Evolutionary conservation across 2,888 invertebrate species (phyloP).

Genomic region (Agelastica alni): DNA sequence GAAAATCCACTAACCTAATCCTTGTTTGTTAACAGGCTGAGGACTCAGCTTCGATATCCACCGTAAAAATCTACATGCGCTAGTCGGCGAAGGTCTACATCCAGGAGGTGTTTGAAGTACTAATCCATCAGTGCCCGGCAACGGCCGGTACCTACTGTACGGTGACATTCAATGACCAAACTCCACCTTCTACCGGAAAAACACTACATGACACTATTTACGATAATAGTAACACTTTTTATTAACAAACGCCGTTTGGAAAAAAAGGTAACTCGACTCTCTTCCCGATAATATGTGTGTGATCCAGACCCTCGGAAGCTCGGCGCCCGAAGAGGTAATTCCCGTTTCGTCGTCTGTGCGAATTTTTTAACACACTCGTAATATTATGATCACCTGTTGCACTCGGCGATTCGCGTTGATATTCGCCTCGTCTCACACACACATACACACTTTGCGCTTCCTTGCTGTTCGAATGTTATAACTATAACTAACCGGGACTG

Average conservation of each 20-base stretch:
- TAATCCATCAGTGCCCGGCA: conserved; percentile 47
- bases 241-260: conserved; percentile 2
- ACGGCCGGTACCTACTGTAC: conserved; percentile 56
- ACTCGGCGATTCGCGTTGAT: not conserved
- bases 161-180: conserved; percentile 52
- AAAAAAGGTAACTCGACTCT: too few relatives aligned
- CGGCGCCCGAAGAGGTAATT: conserved; percentile 1
- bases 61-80: conserved; percentile 60
- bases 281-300: too few relatives aligned
- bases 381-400: conserved; percentile 42
- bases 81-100: conserved; percentile 50
- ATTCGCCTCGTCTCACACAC: too few relatives aligned
- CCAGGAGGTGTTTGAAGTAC: conserved; percentile 44
- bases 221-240: too few relatives aligned
- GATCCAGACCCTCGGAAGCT: too few relatives aligned
- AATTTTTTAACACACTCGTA: too few relatives aligned
- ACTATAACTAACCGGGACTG: conserved; percentile 25
- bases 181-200: conserved; percentile 19
- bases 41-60: conserved; percentile 62
- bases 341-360: not conserved
- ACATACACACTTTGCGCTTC: conserved; percentile 21
- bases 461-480: conserved; percentile 15
- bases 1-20: conserved; percentile 45
- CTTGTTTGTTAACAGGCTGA: conserved; percentile 60
- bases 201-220: conserved; percentile 30